phyloP scores from a whole-genome alignment of 2,888 invertebrate species.

The Odontothrips loti region DNA sequence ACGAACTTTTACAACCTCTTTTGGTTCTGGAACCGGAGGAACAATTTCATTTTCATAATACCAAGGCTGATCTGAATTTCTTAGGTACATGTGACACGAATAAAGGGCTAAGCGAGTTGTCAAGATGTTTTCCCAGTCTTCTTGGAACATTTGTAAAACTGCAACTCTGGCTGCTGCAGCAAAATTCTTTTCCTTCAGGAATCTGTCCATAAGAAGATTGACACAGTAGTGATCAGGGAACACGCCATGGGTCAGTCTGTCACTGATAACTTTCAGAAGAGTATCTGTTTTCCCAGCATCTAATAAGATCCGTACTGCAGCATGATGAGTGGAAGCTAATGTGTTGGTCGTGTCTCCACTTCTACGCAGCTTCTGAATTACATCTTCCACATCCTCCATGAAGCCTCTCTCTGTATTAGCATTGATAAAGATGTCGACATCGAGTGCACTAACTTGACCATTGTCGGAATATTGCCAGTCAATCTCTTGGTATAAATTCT shows the following conservation, averaged over 20 bases:
- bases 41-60: conserved; percentile 39
- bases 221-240: conserved; percentile 79
- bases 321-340: conserved; percentile 77
- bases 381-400: conserved; percentile 67
- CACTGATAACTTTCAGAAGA: conserved; percentile 67
- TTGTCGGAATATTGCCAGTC: conserved; percentile 61
- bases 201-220: conserved; percentile 74
- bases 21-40: conserved; percentile 46
- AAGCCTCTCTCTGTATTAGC: conserved; percentile 54
- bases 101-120: conserved; percentile 64
- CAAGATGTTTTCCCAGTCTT: conserved; percentile 72
- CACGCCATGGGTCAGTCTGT: conserved; percentile 82
- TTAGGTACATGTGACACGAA: conserved; percentile 68
- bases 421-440: conserved; percentile 79
- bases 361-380: conserved; percentile 66
- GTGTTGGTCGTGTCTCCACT: conserved; percentile 66
- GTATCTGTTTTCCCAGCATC: conserved; percentile 56
- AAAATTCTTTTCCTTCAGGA: conserved; percentile 65
- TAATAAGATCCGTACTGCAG: conserved; percentile 62
- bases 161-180: conserved; percentile 72
- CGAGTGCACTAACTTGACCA: conserved; percentile 67
- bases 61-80: conserved; percentile 51
- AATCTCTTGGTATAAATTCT: conserved; percentile 65
- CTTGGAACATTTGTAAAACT: conserved; percentile 79
- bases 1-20: conserved; percentile 59